phyloP scores from a whole-genome alignment of 2,113 vertebrate species.

The Sphaerodactylus townsendi region DNA sequence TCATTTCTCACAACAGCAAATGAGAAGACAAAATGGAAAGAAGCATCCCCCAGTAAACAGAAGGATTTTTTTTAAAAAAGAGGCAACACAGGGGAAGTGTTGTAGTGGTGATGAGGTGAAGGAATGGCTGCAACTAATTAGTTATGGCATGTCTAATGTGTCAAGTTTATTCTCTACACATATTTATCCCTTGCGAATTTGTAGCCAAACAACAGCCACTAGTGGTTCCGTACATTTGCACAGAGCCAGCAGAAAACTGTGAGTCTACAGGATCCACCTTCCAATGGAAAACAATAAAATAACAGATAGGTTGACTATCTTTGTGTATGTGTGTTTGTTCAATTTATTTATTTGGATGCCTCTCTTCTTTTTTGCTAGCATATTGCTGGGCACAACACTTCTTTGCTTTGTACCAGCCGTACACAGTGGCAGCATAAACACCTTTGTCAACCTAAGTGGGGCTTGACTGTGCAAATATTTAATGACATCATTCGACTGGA shows the following conservation, averaged over 20 bases:
- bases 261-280: slow-evolving; percentile 19
- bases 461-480: slow-evolving; percentile 31
- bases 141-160: slow-evolving; percentile 10
- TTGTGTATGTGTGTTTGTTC: fast-evolving
- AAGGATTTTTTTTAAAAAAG: not conserved
- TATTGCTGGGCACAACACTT: not conserved
- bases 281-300: not conserved
- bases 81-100: slow-evolving; percentile 18
- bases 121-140: slow-evolving; percentile 38
- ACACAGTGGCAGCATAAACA: not conserved
- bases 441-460: slow-evolving; percentile 28
- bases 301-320: not conserved
- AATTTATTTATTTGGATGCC: slow-evolving; percentile 23
- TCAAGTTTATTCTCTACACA: slow-evolving; percentile 40
- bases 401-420: slow-evolving; percentile 19
- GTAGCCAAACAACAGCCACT: slow-evolving; percentile 49
- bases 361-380: slow-evolving; percentile 24
- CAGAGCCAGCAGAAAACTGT: slow-evolving; percentile 25
- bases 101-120: slow-evolving; percentile 14
- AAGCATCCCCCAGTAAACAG: not conserved
- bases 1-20: slow-evolving; percentile 30
- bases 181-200: slow-evolving; percentile 43
- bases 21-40: slow-evolving; percentile 33
- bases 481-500: slow-evolving; percentile 20
- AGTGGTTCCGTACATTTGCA: slow-evolving; percentile 52